phyloP scores from a whole-genome alignment of 1,140 invertebrate genomes.

The Aphelenchoides fujianensis region DNA sequence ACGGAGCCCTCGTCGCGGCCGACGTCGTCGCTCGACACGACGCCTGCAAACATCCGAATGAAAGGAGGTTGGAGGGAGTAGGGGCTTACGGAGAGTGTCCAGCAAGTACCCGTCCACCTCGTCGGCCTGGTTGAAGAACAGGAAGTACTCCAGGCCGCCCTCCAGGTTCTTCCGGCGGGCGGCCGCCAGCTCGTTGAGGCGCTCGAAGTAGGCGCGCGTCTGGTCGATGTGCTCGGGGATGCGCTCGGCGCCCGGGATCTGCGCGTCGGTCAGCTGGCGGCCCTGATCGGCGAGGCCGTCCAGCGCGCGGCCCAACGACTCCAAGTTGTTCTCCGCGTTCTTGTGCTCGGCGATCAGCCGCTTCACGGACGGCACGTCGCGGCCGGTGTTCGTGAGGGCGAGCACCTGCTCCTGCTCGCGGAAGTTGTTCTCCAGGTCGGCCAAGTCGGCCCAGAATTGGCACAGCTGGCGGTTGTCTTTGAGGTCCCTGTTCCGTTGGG shows the following conservation, averaged over 20 bases:
- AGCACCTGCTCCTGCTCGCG: constrained; percentile 99
- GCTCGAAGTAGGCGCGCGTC: constrained; percentile 88
- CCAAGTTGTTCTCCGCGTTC: constrained; percentile 89
- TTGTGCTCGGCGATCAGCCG: constrained; percentile 70
- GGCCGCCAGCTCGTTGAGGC: constrained; percentile 83
- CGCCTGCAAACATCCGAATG: too few species aligned
- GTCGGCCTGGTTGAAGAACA: constrained; percentile 94
- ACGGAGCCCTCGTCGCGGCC: constrained; percentile 96
- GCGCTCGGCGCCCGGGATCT: constrained; percentile 85
- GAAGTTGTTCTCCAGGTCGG: constrained; percentile 98
- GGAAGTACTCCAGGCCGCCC: constrained; percentile 88
- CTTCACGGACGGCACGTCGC: constrained; percentile 87
- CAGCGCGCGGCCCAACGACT: constrained; percentile 83
- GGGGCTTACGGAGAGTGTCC: constrained; percentile 85
- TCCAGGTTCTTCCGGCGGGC: constrained; percentile 84
- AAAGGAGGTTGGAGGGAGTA: too few species aligned
- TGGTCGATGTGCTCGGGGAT: constrained; percentile 83
- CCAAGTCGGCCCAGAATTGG: constrained; percentile 99
- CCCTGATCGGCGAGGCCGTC: constrained; percentile 83
- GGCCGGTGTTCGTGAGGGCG: constrained; percentile 80
- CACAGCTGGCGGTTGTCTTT: constrained; percentile 94
- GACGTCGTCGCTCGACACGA: constrained; percentile 89
- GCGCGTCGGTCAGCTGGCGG: constrained; percentile 65
- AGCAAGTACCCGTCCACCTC: constrained; percentile 98
- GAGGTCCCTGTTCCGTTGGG: constrained; percentile 81